These are phyloP conservation scores for Apis cerana DNA, from an alignment of 1,140 invertebrate species.

Conservation along the genomic window DNA sequence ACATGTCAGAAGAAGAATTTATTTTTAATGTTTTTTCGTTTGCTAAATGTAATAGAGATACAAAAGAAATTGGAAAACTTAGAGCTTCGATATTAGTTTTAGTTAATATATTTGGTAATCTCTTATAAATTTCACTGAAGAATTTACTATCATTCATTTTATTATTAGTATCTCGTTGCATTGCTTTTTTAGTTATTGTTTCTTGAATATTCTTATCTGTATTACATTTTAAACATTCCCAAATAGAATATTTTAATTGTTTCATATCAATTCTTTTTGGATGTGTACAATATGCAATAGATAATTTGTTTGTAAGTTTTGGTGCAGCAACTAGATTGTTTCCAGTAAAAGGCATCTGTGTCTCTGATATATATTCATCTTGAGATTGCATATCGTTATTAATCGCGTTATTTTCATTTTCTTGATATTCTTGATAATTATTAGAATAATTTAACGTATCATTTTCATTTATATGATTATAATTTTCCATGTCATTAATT, in stretches of 20 bases:
- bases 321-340: constrained; percentile 84
- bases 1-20: constrained; percentile 45
- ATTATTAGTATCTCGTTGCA: constrained; percentile 41
- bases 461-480: constrained; percentile 82
- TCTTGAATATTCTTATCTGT: constrained; percentile 57
- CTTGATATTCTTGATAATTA: constrained; percentile 72
- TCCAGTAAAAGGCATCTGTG: constrained; percentile 76
- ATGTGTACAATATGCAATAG: constrained; percentile 87
- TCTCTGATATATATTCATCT: constrained; percentile 77
- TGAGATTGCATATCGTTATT: constrained; percentile 72
- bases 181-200: constrained; percentile 68
- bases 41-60: constrained; percentile 89
- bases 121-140: constrained; percentile 83
- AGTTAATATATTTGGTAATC: constrained; percentile 83
- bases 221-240: constrained; percentile 80
- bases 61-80: constrained; percentile 88
- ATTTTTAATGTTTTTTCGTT: constrained; percentile 85
- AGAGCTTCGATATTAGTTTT: constrained; percentile 86
- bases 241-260: constrained; percentile 87
- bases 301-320: constrained; percentile 82
- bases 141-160: constrained; percentile 46
- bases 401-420: constrained; percentile 70
- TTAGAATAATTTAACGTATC: constrained; percentile 80
- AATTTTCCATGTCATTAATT: constrained; percentile 73
- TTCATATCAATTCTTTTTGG: constrained; percentile 92